Evolutionary conservation across 1,140 invertebrate species (phyloP).

Genomic region (Pogonomyrmex californicus): DNA sequence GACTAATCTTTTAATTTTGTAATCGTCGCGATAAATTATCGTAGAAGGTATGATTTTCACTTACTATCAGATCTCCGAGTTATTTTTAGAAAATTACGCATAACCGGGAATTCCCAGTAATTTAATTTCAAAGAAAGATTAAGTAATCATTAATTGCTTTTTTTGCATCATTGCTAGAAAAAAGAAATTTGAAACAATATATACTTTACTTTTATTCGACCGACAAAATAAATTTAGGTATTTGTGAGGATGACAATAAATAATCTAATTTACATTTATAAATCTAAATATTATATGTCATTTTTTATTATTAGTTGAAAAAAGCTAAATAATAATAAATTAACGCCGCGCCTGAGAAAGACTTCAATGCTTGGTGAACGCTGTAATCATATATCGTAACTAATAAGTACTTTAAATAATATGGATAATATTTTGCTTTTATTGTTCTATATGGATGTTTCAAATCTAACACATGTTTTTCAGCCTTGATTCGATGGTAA

Average conservation of each 20-base stretch:
- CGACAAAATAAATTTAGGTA: neutral
- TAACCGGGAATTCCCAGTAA: neutral
- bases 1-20: neutral
- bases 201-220: neutral
- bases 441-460: neutral
- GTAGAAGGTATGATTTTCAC: neutral
- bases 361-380: constrained; percentile 51
- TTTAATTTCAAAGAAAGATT: constrained; percentile 5
- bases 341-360: constrained; percentile 30
- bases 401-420: constrained; percentile 13
- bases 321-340: neutral
- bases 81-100: neutral
- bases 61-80: neutral
- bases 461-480: neutral
- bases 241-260: neutral
- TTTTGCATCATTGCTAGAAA: neutral
- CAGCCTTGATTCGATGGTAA: neutral
- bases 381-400: constrained; percentile 12
- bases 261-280: neutral
- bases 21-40: neutral
- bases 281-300: neutral
- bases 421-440: neutral
- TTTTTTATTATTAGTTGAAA: neutral
- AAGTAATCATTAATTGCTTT: neutral
- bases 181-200: neutral